Conservation (phyloP, 2,113 vertebrate species). For the Spilogale gracilis region DNA sequence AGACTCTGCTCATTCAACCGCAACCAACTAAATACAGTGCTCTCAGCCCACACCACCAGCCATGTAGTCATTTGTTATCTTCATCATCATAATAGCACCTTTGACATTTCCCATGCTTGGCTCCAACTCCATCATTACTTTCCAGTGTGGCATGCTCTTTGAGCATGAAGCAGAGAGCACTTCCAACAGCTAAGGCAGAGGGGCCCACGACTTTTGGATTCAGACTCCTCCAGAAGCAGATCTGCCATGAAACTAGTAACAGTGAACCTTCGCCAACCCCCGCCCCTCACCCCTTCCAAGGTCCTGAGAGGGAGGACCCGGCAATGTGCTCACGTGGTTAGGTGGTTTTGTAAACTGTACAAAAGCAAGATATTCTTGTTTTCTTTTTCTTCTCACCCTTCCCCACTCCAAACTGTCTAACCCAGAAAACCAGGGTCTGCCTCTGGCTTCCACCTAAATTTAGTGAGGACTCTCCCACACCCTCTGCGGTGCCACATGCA, state of each 20-base stretch:
- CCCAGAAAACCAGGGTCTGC: background rate
- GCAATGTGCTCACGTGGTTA: background rate
- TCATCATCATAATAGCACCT: conserved; percentile 34
- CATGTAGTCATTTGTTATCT: conserved; percentile 49
- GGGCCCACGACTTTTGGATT: background rate
- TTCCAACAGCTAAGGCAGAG: background rate
- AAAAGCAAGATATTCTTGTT: background rate
- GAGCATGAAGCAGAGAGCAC: background rate
- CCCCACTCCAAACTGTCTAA: background rate
- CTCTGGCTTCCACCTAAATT: background rate
- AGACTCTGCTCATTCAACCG: conserved; percentile 1
- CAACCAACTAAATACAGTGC: conserved; percentile 40
- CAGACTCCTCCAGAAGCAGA: background rate
- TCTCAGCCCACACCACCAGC: conserved; percentile 11
- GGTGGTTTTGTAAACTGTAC: background rate
- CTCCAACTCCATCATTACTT: conserved; percentile 31
- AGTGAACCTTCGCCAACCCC: background rate
- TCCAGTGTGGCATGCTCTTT: background rate
- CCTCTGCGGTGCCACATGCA: background rate
- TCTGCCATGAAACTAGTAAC: background rate
- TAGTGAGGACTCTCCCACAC: background rate
- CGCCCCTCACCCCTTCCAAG: background rate
- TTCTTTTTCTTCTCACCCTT: background rate
- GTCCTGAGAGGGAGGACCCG: background rate
- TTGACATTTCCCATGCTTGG: conserved; percentile 21